Base-by-base conservation (phyloP, 1,140 invertebrate genomes). In the Coenobita brevimanus region DNA sequence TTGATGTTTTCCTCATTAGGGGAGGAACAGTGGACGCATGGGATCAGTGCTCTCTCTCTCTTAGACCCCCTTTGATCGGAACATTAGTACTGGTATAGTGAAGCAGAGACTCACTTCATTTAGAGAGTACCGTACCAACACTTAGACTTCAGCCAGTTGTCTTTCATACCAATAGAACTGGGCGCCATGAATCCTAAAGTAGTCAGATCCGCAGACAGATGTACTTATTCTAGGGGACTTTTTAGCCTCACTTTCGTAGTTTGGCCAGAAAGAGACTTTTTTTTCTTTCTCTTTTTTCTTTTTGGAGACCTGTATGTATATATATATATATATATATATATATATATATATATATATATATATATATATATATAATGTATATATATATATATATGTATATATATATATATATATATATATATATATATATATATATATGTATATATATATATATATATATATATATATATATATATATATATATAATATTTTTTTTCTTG, bases 11-110 rank as follows among this genome's bases (percentile, higher is more conserved):
- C 76, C 67, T 43, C 33, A 75, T 69, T 75, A 79, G 71, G 84
- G 76, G 84, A 80, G 84, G 75, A 57, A 80, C 75, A 87, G 84
- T 87, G 84, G 75, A 79, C 84, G 84, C 84, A 87, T 87, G 84
- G 84, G 84, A 80, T 87, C 76, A 80, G 17, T 50, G 46, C 46
- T 50, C 46, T 50, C 46, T 80, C 64, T 87, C 78, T 75, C 83
- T 87, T 54, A 83, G 71, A 75, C n/a, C 76, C 82, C 82, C 46
- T 50, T 50, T 84, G 33, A 84, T 75, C 46, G 71, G 82, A 84
- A 75, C 82, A 83, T 73, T 83, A 83, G 64, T 71, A 46, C 78
- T 81, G 78, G 78, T 81, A 50, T 50, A 50, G 46, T 50, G 46
- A 50, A 50, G 46, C 46, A 50, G 46, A 50, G 17, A 50, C 17